Base-by-base conservation (phyloP, 2,113 vertebrate species). In the Nicator chloris region DNA sequence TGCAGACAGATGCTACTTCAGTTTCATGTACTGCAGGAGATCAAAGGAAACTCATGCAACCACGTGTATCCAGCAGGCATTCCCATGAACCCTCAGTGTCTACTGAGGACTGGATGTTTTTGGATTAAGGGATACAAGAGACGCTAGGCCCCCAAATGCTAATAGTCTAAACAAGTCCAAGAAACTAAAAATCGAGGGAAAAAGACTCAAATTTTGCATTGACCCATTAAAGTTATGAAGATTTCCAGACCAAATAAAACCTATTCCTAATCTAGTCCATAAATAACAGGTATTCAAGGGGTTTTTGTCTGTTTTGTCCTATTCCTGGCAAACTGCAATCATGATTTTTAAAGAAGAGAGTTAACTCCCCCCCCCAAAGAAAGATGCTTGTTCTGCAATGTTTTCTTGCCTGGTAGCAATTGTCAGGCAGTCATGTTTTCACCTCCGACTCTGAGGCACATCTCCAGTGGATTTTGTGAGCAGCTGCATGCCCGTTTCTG, bases 211-310 rank as follows among this genome's bases (percentile, higher is more conserved):
- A 27, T 69, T 91, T 66, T 82, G 39, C n/a, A 47, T 44, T 57
- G 24, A 19, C 50, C 49, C 30, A 50, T 75, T 84, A 82, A 92
- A 93, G 15, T 68, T 90, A 54, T 30, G 11, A 90, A 94, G 82
- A 47, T 95, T 78, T 86, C 70, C 63, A 73, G 42, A 72, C 13
- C 28, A 77, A 95, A 76, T 82, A 68, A 80, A 65, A 51, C 3
- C 21, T 92, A 76, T 84, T 60, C 5, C 17, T 73, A 11, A n/a
- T 60, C 63, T 89, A 71, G 47, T 45, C 51, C n/a, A 49, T 86
- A 94, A 97, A 90, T 91, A 96, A 68, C 65, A 81, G 39, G 28
- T 90, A 51, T 82, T 89, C 33, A 33, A n/a, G 54, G 73, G 33
- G 0, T 1, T 19, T 82, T 91, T 95, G 92, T 59, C 35, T 86